Percentiles rank a stretch among this genome's conserved stretches.
phyloP scores from a whole-genome alignment of 2,888 invertebrate genomes.

The Hemistola chrysoprasaria region DNA sequence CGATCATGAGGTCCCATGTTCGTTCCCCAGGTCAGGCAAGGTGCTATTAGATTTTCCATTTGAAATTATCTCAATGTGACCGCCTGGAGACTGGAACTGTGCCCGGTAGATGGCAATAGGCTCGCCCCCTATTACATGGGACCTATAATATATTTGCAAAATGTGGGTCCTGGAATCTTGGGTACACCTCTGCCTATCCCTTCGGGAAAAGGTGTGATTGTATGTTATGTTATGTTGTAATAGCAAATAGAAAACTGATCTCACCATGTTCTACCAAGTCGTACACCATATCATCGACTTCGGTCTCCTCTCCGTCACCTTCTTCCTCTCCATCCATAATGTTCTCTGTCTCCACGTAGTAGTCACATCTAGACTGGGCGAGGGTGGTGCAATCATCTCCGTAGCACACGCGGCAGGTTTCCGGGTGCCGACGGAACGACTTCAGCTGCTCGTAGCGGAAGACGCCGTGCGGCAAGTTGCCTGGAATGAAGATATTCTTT shows the following conservation, averaged over 20 bases:
- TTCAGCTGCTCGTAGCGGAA: constrained; percentile 21
- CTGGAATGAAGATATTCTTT: constrained; percentile 13
- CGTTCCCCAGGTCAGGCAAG: too few species aligned
- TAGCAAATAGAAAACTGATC: background rate
- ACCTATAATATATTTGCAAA: too few species aligned
- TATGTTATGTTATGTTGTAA: too few species aligned
- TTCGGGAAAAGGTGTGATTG: too few species aligned
- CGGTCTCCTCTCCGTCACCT: constrained; percentile 18
- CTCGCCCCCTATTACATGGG: too few species aligned
- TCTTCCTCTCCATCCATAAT: constrained; percentile 29
- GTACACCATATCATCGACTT: constrained; percentile 42
- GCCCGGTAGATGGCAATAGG: too few species aligned
- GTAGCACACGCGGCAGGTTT: constrained; percentile 47
- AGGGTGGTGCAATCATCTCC: constrained; percentile 42
- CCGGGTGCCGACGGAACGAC: constrained; percentile 23
- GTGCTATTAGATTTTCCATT: too few species aligned
- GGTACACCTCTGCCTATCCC: too few species aligned
- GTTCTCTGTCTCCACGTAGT: constrained; percentile 39
- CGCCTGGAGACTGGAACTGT: too few species aligned
- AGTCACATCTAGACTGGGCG: constrained; percentile 41
- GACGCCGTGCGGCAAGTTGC: constrained; percentile 7
- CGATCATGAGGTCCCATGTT: too few species aligned
- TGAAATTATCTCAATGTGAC: too few species aligned
- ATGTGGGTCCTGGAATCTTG: too few species aligned
- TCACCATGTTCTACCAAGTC: constrained; percentile 47